These are phyloP conservation scores for Ctenopoma multispine DNA, from an alignment of 2,797 vertebrate genomes.

Conservation along the genomic window DNA sequence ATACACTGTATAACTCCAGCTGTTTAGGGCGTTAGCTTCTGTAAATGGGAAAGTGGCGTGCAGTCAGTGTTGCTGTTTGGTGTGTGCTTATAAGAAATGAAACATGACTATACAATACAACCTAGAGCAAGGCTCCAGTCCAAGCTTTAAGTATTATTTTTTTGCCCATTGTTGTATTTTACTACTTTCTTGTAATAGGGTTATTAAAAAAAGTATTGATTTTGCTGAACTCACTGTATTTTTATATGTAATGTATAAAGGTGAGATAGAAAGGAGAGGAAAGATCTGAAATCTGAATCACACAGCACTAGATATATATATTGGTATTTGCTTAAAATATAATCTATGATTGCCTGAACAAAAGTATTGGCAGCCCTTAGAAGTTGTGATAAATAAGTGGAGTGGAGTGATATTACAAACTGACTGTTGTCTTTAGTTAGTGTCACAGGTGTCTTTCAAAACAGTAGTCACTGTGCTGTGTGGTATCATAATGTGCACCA, in stretches of 20 bases:
- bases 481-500: too few species aligned
- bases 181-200: constrained; percentile 38
- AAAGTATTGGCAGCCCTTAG: not conserved
- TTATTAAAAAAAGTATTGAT: constrained; percentile 45
- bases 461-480: too few species aligned
- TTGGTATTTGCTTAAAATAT: not conserved
- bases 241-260: constrained; percentile 58
- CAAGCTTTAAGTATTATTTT: constrained; percentile 57
- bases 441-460: not conserved
- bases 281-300: not conserved
- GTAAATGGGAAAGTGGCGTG: constrained; percentile 49
- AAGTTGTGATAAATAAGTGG: not conserved
- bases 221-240: constrained; percentile 54
- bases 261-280: constrained; percentile 1
- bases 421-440: not conserved
- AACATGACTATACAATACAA: constrained; percentile 12
- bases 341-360: not conserved
- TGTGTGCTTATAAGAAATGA: constrained; percentile 43
- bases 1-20: constrained; percentile 28
- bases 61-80: constrained; percentile 56
- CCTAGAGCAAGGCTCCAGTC: constrained; percentile 41
- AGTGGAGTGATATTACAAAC: not conserved
- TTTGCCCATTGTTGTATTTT: constrained; percentile 47
- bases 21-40: constrained; percentile 24
- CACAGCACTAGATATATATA: not conserved